Base-by-base conservation (phyloP, 2,888 invertebrate species). In the Aelia acuminata region DNA sequence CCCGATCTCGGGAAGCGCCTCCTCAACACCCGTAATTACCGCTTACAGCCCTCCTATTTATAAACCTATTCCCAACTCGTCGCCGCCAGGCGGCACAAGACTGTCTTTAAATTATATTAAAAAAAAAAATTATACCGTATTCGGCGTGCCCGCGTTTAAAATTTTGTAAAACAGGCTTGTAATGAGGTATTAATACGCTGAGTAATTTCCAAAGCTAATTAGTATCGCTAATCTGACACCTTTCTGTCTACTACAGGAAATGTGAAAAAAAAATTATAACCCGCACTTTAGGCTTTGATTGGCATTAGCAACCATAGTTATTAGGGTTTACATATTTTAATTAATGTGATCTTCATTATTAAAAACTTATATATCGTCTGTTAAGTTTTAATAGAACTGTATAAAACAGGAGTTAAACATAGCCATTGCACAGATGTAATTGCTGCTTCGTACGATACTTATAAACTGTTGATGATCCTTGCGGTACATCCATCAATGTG, bases 51-150 rank as follows among this genome's bases (percentile, higher is more conserved):
- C 43, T 39, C 43, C 20, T 15, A 80, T 39, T 80, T 80, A 43
- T 47, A 43, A 80, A 43, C 80, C 80, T 43, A 80, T 80, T 80
- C n/a, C 80, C 43, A 80, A n/a, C 80, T 80, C 43, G 80, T 43
- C 80, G 43, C 80, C 43, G n/a, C n/a, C 11, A 39, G 43, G 31
- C 80, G 75, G 75, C 75, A 75, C 10, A 63, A 63, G 63, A 26
- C 31, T 20, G 35, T 70, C 63, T 70, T 70, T 18, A 18, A 18
- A 70, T 20, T 70, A 63, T n/a, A 57, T 20, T 18, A 50, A 53
- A 53, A 53, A 53, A 53, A 53, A 57, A 13, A 70, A 18, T 7
- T 70, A 57, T 15, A 26, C 57, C 26, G 20, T 18, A 70, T 20
- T 35, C 35, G 63, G 63, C 35, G 31, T 70, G 43, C 35, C 1